These are phyloP conservation scores for Adelphocoris suturalis DNA, from an alignment of 2,888 invertebrate genomes.

Conservation along the genomic window DNA sequence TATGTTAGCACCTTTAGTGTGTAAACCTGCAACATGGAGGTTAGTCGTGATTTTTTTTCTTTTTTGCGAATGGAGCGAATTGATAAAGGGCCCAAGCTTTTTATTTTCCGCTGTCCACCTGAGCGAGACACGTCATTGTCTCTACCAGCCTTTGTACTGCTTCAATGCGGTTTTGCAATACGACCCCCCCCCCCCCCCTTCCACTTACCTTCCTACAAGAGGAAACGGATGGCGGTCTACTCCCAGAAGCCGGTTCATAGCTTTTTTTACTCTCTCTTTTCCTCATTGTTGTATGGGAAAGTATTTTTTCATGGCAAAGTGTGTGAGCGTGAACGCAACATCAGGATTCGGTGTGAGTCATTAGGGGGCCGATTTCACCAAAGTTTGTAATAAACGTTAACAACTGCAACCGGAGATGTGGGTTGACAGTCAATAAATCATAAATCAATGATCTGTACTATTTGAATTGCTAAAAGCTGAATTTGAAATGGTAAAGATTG, in stretches of 20 bases:
- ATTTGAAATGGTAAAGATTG: no score
- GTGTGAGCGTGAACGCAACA: no score
- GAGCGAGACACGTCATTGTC: slow-evolving; percentile 7
- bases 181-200: background rate
- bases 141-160: background rate
- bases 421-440: no score
- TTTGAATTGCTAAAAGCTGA: no score
- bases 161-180: slow-evolving; percentile 6
- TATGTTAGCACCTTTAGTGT: no score
- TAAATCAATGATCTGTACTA: no score
- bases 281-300: background rate
- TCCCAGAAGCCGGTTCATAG: background rate
- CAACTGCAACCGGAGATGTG: no score
- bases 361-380: no score
- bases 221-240: slow-evolving; percentile 36
- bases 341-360: no score
- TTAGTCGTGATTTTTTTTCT: background rate
- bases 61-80: background rate
- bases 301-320: no score
- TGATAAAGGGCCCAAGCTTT: background rate
- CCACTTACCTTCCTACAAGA: background rate
- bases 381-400: no score
- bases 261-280: background rate
- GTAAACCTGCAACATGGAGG: background rate
- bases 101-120: background rate